A percentile compares a stretch with the other conserved stretches of the same genome.
These are phyloP conservation scores for Buathra laborator DNA, from an alignment of 2,888 invertebrate genomes.

Conservation along the genomic window DNA sequence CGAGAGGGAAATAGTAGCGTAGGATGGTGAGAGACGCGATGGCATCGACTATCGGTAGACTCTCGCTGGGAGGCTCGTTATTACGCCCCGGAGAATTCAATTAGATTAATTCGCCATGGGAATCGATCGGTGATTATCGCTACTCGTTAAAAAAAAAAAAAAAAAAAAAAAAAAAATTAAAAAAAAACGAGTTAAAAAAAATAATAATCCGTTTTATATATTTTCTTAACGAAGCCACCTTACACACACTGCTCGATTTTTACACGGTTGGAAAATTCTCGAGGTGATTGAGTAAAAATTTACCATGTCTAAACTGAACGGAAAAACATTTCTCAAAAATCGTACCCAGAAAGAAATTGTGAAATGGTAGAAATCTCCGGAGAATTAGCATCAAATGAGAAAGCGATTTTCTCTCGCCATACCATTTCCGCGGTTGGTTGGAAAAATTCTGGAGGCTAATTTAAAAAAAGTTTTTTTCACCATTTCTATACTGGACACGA, in stretches of 20 bases:
- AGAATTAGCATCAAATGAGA: too few species aligned
- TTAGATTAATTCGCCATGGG: slow-evolving; percentile 75
- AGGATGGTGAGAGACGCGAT: slow-evolving; percentile 26
- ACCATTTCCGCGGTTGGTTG: too few species aligned
- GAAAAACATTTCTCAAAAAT: too few species aligned
- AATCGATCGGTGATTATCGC: slow-evolving; percentile 65
- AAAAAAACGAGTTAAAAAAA: neutral
- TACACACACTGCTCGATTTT: neutral
- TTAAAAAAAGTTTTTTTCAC: neutral
- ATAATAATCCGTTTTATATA: neutral
- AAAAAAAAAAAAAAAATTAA: neutral
- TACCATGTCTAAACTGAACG: neutral
- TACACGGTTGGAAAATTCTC: neutral
- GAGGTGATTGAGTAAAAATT: neutral
- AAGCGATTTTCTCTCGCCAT: too few species aligned
- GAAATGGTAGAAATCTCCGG: too few species aligned
- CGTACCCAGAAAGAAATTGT: too few species aligned
- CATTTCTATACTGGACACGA: neutral
- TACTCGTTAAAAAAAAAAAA: slow-evolving; percentile 3
- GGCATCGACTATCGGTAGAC: slow-evolving; percentile 15
- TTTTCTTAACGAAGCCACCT: slow-evolving; percentile 5
- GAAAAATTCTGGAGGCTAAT: too few species aligned
- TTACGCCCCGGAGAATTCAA: slow-evolving; percentile 76
- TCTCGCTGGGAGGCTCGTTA: slow-evolving; percentile 70
- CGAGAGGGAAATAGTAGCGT: slow-evolving; percentile 36